Evolutionary conservation across 2,113 vertebrate species (phyloP).

Genomic region (Erythrolamprus reginae): DNA sequence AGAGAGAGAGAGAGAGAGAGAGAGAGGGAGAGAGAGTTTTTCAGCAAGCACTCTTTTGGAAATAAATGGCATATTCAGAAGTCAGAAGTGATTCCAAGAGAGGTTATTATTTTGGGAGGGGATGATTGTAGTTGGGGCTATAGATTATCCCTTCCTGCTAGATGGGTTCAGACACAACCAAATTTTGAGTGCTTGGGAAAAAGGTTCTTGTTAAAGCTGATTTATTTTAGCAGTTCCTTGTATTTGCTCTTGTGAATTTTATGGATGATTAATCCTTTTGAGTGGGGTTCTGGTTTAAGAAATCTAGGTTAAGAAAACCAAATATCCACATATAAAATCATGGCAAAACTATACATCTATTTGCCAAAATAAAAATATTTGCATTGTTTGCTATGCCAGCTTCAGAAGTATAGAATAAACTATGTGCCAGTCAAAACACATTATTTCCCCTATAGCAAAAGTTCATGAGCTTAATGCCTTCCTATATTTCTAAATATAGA

Average conservation of each 20-base stretch:
- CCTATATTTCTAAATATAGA: conserved; percentile 43
- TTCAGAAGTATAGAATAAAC: conserved; percentile 21
- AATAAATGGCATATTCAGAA: background rate
- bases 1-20: too few relatives aligned
- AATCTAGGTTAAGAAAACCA: background rate
- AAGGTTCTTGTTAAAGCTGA: background rate
- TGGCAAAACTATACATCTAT: background rate
- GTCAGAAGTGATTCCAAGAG: background rate
- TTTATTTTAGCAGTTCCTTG: background rate
- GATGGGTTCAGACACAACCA: background rate
- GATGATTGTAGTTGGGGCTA: background rate
- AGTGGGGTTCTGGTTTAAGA: background rate
- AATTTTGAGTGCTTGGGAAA: background rate
- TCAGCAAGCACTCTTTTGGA: background rate
- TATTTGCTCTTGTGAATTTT: background rate
- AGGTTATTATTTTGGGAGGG: background rate
- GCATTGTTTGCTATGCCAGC: conserved; percentile 16
- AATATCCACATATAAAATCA: background rate
- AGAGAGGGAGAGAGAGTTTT: background rate
- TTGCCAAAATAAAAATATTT: conserved; percentile 14
- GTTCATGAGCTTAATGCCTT: conserved; percentile 43
- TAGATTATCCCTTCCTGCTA: background rate
- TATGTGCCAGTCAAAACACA: conserved; percentile 44
- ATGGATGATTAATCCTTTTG: background rate
- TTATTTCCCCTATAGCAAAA: conserved; percentile 35